These are phyloP conservation scores for Drosophila mimica DNA, from an alignment of 2,888 invertebrate genomes.

Conservation along the genomic window DNA sequence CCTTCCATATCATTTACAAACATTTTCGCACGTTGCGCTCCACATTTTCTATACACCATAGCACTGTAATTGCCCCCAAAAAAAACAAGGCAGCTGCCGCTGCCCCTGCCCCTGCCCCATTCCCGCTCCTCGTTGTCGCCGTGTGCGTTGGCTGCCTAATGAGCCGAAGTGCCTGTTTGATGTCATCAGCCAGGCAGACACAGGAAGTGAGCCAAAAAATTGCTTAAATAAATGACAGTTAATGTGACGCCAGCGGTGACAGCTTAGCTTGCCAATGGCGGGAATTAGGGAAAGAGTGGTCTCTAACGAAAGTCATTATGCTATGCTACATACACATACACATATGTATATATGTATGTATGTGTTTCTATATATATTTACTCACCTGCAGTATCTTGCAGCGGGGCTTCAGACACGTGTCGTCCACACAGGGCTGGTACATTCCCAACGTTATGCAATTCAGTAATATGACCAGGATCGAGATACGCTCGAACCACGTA, in stretches of 20 bases:
- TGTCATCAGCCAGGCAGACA: constrained; percentile 69
- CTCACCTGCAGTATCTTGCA: constrained; percentile 96
- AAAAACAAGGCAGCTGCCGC: constrained; percentile 6
- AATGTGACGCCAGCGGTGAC: constrained; percentile 67
- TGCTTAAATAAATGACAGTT: constrained; percentile 78
- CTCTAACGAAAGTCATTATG: constrained; percentile 7
- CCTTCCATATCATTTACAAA: constrained; percentile 71
- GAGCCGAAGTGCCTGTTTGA: constrained; percentile 78
- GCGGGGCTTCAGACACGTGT: constrained; percentile 94
- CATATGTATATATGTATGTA: not conserved
- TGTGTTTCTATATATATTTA: constrained; percentile 8
- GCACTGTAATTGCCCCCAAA: constrained; percentile 69
- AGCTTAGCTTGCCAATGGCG: constrained; percentile 20
- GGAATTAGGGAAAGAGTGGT: not conserved
- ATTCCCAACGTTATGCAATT: constrained; percentile 99
- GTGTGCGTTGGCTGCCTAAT: constrained; percentile 67
- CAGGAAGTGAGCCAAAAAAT: constrained; percentile 79
- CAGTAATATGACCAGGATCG: constrained; percentile 98
- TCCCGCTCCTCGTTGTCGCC: not conserved
- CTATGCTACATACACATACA: not conserved
- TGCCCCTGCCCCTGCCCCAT: too few relatives aligned
- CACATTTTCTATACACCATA: constrained; percentile 46
- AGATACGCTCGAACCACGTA: constrained; percentile 99
- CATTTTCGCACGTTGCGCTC: constrained; percentile 70
- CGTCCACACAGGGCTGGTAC: constrained; percentile 99